Base-by-base conservation (phyloP, 2,113 vertebrate genomes). In the Mastomys natalensis region DNA sequence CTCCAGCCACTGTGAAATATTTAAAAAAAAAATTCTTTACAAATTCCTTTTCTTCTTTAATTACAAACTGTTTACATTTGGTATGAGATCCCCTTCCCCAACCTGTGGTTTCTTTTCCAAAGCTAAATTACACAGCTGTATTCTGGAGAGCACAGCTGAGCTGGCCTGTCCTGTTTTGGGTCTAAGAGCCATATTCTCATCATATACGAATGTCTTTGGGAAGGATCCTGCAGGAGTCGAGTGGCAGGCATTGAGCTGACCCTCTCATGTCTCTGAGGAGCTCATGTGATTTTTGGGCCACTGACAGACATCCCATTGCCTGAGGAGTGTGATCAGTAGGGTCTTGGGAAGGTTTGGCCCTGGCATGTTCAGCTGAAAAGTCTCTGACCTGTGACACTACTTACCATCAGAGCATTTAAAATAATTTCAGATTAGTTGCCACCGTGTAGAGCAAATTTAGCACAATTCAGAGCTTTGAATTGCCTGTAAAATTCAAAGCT, bases 401-500 rank as follows among this genome's bases (percentile, higher is more conserved):
- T 76, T 48, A 66, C 70, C 51, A 51, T 80, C 76, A 55, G 43
- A 68, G 11, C 68, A n/a, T 78, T 93, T 5, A 12, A 72, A 76
- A 74, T 53, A 26, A 19, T 11, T 73, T 66, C 66, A 21, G 55
- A 21, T 84, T 48, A 21, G 24, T 84, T 58, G 21, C 43, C 74
- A 84, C 16, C 53, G 70, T 66, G 80, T 66, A 72, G 76, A 96
- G 29, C n/a, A 62, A 48, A 78, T 48, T 53, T 77, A 60, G n/a
- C 62, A 87, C 40, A 58, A 93, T 45, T 45, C 10, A 64, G 37
- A 77, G 73, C 88, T 95, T 74, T 89, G 21, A 72, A 16, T 95
- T 22, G 31, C 19, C 48, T 82, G 15, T 40, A 64, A 66, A 53
- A 53, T 51, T 22, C 7, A 68, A 76, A 55, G 9, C 66, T 72